Evolutionary conservation across 2,888 invertebrate genomes (phyloP), one percentile per base, ranked within the genome.

Genomic region (Agrochola circellaris): DNA sequence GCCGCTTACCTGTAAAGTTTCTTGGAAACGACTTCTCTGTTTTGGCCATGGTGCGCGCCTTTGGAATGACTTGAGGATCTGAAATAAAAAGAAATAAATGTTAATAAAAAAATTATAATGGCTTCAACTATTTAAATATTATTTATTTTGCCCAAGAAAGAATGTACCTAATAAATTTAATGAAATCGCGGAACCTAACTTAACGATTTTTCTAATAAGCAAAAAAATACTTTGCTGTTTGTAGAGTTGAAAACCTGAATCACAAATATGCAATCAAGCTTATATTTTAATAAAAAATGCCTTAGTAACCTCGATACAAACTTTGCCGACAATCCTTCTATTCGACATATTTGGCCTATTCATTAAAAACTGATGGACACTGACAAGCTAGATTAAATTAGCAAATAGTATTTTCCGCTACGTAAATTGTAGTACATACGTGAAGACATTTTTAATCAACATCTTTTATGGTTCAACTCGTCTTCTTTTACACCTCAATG

Each of bases 1-100:
- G 30, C 60, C 20, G 48, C 93, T 94, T 93, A 96, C 96, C 96
- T 93, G 96, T 95, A 88, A 96, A 95, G 89, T 96, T 96, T 94
- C 96, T 96, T 77, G 96, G 93, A 93, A 96, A 96, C 42, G 96
- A 95, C 90, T 96, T 96, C 91, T 96, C 96, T 84, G 96, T 95
- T 94, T 96, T 96, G 86, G 96, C 96, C 96, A 96, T 96, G 82
- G 74, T 92, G 87, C 85, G 54, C 86, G 86, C 85, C 87, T 93
- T 92, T 93, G 94, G 93, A 95, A 95, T 95, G 93, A 92, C 83
- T 92, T 86, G 77, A 89, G 75, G 78, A 87, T 93, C 95, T 96
- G 95, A 78, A 95, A 95, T n/a, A 90, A 90, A 91, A 77, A 82
- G 69, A 88, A 81, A 78, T n/a, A 54, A 30, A 56, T 30, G 2